Conservation (phyloP, 1,140 invertebrate species). For the Lasaia peninsularis region DNA sequence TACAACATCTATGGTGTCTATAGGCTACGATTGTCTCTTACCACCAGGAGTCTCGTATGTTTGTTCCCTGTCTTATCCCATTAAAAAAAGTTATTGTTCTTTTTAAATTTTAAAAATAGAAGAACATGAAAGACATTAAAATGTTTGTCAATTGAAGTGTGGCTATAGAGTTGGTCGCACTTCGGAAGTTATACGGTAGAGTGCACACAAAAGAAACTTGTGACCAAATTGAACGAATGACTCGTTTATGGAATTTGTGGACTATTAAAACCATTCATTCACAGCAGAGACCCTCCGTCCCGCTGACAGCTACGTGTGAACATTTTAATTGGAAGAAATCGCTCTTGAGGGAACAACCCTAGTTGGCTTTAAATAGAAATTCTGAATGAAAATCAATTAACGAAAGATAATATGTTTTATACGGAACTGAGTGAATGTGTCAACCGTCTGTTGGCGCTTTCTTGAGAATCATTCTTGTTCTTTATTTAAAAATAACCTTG, state of each 20-base stretch:
- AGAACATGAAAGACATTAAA: too few relatives aligned
- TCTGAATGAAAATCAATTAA: constrained; percentile 33
- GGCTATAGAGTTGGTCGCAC: too few relatives aligned
- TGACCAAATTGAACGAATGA: constrained; percentile 5
- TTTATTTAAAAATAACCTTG: background rate
- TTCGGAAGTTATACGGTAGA: background rate
- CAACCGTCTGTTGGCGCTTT: background rate
- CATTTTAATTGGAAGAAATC: constrained; percentile 63
- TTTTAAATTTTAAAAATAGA: too few relatives aligned
- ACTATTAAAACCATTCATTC: constrained; percentile 9
- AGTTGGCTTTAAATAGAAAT: constrained; percentile 40
- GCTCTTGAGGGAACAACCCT: constrained; percentile 50
- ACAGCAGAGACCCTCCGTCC: constrained; percentile 27
- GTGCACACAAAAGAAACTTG: background rate
- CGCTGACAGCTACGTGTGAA: constrained; percentile 66
- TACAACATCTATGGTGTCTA: too few relatives aligned
- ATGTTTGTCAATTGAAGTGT: too few relatives aligned
- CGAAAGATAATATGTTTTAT: constrained; percentile 12
- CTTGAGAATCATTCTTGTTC: background rate
- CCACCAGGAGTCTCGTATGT: too few relatives aligned
- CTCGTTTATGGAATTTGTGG: constrained; percentile 9
- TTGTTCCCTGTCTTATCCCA: too few relatives aligned
- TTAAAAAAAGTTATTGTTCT: too few relatives aligned
- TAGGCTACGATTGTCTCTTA: too few relatives aligned
- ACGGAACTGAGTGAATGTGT: background rate